A percentile compares a stretch with the other conserved stretches of the same genome.
phyloP scores from a whole-genome alignment of 2,797 vertebrate species.

The Harpagifer antarcticus region DNA sequence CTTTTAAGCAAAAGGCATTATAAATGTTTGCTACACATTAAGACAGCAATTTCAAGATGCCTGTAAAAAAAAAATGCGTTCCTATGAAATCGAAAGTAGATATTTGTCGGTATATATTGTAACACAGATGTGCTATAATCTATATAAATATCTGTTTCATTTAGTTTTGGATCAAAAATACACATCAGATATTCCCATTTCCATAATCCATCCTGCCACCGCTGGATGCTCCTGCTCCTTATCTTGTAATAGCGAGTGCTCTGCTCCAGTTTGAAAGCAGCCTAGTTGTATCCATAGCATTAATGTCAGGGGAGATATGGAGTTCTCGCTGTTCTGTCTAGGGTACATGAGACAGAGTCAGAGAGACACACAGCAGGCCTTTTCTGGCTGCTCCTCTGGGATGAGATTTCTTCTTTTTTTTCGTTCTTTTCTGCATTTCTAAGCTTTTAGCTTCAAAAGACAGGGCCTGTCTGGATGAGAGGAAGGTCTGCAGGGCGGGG shows the following conservation, averaged over 20 bases:
- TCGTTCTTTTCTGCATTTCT: constrained; percentile 74
- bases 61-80: background rate
- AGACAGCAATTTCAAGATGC: background rate
- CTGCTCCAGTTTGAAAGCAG: constrained; percentile 68
- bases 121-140: constrained; percentile 5
- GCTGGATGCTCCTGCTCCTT: constrained; percentile 56
- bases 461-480: constrained; percentile 74
- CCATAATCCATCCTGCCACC: constrained; percentile 27
- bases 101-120: background rate
- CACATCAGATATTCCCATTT: constrained; percentile 25
- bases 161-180: constrained; percentile 23
- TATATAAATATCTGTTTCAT: background rate
- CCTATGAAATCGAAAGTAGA: background rate
- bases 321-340: constrained; percentile 65
- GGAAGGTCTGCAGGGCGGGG: constrained; percentile 58
- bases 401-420: constrained; percentile 38
- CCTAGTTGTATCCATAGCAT: constrained; percentile 72
- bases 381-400: constrained; percentile 66
- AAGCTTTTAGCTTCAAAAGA: constrained; percentile 78
- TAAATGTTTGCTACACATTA: background rate
- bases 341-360: constrained; percentile 59
- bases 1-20: background rate
- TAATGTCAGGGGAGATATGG: constrained; percentile 75
- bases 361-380: constrained; percentile 63
- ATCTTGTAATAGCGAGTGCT: constrained; percentile 61